Base-by-base conservation (phyloP, 2,797 vertebrate genomes). In the Odontamblyopus lacepedii region DNA sequence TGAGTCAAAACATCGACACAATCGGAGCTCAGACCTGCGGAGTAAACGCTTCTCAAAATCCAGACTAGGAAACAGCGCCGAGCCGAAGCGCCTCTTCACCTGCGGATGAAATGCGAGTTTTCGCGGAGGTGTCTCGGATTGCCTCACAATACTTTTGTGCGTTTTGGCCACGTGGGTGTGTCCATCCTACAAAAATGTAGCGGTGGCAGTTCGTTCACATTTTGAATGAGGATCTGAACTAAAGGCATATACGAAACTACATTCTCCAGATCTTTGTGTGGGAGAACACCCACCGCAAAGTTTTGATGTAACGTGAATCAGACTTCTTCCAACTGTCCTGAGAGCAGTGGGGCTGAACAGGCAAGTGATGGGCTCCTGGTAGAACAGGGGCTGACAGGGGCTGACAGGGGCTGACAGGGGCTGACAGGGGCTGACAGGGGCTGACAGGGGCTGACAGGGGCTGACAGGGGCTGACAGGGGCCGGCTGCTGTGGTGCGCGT, bases 191-290 rank as follows among this genome's bases (percentile, higher is more conserved):
- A 91, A 90, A 92, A 93, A 94, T 94, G 94, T 92, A 77, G 92
- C 80, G 89, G 88, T 93, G 87, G 93, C 93, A 90, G 94, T 94
- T 94, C 92, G 91, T 92, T 92, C 89, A 88, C 94, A 93, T 95
- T 92, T 83, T 84, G 69, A 86, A 89, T 84, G 86, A 12, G 15
- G 71, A 53, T 71, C 69, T 67, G 72, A 87, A 82, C 12, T 73
- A 85, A 11, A 12, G 41, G 41, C 41, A 11, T 13, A 0, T 81
- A 85, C 67, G 69, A 81, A 88, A 77, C 74, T 71, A 26, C 29
- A 81, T 81, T 78, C 53, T 59, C 63, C 15, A 53, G 16, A 61
- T 55, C 56, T 53, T 73, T 15, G 35, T 44, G 70, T 61, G 63
- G 74, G 9, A 50, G 66, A 32, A 32, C 38, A 63, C 18, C 51